Percentiles rank a stretch among this genome's conserved stretches.
phyloP scores from a whole-genome alignment of 2,113 vertebrate species.

The Pedetes capensis region DNA sequence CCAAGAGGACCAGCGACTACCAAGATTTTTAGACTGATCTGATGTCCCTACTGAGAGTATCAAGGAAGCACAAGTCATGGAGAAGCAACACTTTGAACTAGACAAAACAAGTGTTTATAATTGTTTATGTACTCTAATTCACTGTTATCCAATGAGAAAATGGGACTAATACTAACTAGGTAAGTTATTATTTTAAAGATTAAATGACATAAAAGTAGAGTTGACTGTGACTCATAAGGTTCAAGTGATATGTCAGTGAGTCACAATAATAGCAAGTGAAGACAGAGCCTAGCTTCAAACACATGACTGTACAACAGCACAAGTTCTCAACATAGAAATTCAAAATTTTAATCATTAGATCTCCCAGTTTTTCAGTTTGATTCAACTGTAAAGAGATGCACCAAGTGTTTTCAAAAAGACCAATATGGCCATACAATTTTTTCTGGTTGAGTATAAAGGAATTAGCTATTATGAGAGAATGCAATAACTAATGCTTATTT shows the following conservation, averaged over 20 bases:
- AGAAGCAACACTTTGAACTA: background rate
- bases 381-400: background rate
- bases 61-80: background rate
- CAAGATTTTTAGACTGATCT: background rate
- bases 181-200: background rate
- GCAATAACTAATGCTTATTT: background rate
- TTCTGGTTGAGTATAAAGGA: background rate
- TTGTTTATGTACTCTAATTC: background rate
- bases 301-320: background rate
- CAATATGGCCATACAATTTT: background rate
- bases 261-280: background rate
- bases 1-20: background rate
- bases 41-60: background rate
- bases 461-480: background rate
- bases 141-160: background rate
- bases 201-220: background rate
- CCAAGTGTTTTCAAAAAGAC: background rate
- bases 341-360: background rate
- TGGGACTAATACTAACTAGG: background rate
- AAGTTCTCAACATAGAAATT: background rate
- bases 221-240: background rate
- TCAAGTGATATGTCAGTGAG: background rate
- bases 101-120: background rate
- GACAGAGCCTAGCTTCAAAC: background rate
- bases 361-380: background rate